phyloP scores from a whole-genome alignment of 2,888 invertebrate species.

The Melinaea marsaeus region DNA sequence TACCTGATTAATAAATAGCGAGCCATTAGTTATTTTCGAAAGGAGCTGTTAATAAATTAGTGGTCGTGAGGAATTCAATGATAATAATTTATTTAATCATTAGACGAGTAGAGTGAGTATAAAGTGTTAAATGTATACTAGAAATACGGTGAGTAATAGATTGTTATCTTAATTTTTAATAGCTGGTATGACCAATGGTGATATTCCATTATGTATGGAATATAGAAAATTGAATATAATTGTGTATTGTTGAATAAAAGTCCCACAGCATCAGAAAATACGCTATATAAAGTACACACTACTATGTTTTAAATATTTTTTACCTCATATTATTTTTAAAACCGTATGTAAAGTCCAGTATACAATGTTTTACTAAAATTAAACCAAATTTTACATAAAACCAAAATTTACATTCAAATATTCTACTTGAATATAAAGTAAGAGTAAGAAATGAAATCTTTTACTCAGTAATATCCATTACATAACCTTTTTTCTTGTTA shows the following conservation, averaged over 20 bases:
- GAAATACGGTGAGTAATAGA: constrained; percentile 19
- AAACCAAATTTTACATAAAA: too few relatives aligned
- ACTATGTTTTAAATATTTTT: too few relatives aligned
- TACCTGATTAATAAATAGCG: constrained; percentile 22
- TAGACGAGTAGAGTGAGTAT: too few relatives aligned
- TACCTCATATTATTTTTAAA: too few relatives aligned
- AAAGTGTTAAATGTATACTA: background rate
- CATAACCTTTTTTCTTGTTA: too few relatives aligned
- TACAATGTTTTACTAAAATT: too few relatives aligned
- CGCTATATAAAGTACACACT: too few relatives aligned
- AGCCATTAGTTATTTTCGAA: constrained; percentile 25
- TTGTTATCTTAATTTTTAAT: constrained; percentile 21
- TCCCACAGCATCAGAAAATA: background rate
- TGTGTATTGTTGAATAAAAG: background rate
- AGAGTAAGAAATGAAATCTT: too few relatives aligned
- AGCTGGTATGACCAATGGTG: constrained; percentile 1
- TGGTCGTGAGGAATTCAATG: constrained; percentile 15
- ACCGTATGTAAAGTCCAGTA: too few relatives aligned
- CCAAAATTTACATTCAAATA: too few relatives aligned
- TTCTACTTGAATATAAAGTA: too few relatives aligned
- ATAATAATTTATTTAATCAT: constrained; percentile 14
- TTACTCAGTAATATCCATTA: too few relatives aligned
- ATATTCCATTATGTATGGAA: constrained; percentile 2
- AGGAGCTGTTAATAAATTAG: constrained; percentile 23
- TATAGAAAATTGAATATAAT: background rate